Base-by-base conservation (phyloP, 2,797 vertebrate genomes). In the Arnoldichthys spilopterus region DNA sequence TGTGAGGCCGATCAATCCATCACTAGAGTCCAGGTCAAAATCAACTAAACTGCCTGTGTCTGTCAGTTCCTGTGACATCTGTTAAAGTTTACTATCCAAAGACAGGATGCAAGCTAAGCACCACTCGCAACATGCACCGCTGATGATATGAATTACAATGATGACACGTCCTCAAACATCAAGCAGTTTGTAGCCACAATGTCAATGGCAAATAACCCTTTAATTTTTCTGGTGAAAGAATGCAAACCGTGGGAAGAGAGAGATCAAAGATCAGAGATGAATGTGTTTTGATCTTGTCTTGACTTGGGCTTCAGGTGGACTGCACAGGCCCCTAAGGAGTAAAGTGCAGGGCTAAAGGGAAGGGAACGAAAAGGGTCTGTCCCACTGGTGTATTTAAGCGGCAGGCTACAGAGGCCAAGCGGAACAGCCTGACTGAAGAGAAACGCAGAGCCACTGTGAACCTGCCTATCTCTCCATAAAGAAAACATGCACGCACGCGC, bases 301-400 rank as follows among this genome's bases (percentile, higher is more conserved):
- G 40, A 22, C 40, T 13, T 30, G 66, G 45, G 43, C 43, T 78
- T 69, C 61, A 80, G 74, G 56, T 58, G 71, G 75, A 76, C 47
- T 40, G 1, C 56, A 18, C 22, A 74, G 30, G 30, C 75, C 74
- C 72, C 34, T 0, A 28, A 45, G 76, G 80, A 81, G 43, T 49
- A 56, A 73, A 58, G 68, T 70, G 28, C 28, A 34, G 15, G 69
- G 62, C 68, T 81, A 72, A 71, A 80, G 74, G 75, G 62, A 76
- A 79, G 69, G 74, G 75, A 72, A 78, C 24, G 56, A 86, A 79
- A 86, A 80, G n/a, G 63, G 54, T 20, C 7, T 22, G 30, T 81
- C 85, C 61, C 85, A 26, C n/a, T 26, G 82, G 83, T n/a, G 45
- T 72, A 59, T 75, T 86, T 74, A 85, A 85, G 58, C 76, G 2